phyloP scores from a whole-genome alignment of 2,113 vertebrate genomes.

The Neogobius melanostomus region DNA sequence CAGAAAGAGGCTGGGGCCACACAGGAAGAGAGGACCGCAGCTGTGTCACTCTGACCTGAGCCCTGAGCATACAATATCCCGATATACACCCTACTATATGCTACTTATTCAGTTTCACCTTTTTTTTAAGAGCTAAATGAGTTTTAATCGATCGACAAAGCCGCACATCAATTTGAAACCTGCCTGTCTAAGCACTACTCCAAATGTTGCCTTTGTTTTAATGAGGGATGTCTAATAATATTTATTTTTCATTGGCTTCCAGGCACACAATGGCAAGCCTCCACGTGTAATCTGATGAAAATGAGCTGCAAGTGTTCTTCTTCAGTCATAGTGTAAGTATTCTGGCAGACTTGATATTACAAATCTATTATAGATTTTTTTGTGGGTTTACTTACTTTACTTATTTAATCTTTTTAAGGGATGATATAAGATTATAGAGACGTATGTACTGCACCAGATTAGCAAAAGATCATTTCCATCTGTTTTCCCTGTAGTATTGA shows the following conservation, averaged over 20 bases:
- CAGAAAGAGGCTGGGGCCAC: conserved; percentile 21
- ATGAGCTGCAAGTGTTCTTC: neutral
- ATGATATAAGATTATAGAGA: too few species aligned
- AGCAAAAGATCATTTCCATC: too few species aligned
- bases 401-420: too few species aligned
- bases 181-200: neutral
- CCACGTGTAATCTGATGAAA: neutral
- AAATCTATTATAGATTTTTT: too few species aligned
- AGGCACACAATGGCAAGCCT: neutral
- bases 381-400: too few species aligned
- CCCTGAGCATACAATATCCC: neutral
- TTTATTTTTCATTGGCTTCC: neutral
- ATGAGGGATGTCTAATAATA: neutral
- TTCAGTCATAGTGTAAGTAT: neutral
- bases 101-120: neutral
- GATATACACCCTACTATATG: neutral
- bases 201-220: neutral
- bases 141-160: neutral
- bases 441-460: too few species aligned
- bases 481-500: too few species aligned
- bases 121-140: neutral
- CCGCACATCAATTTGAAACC: neutral
- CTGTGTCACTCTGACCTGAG: conserved; percentile 2
- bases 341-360: neutral
- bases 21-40: conserved; percentile 24